Evolutionary conservation across 2,888 invertebrate genomes (phyloP), one percentile per base, ranked within the genome.

Genomic region (Lacanobia wlatinum): DNA sequence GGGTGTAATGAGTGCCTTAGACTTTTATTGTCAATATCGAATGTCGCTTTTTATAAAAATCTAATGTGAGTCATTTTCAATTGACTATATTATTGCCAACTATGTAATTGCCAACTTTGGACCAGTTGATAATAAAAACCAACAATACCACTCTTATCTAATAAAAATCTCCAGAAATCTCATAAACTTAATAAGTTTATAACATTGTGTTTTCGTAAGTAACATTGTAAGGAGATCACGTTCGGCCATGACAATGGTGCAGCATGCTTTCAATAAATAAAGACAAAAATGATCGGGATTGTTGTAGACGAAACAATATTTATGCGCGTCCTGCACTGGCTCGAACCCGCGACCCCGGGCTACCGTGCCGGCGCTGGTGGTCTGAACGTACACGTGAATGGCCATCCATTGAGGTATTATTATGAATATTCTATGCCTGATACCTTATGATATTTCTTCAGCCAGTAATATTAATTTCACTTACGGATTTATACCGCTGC

Each of bases 281-380:
- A 89, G 87, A 92, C 91, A 91, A 91, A 93, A 94, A 92, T 93
- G 91, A 92, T 90, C 91, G 86, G 92, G 87, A 92, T 92, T 93
- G 91, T 93, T 92, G 92, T 93, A 92, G 92, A 90, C 89, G 89
- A 90, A 86, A 87, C 89, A 88, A 91, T 93, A 94, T 95, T 94
- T 94, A 95, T 94, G 94, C 90, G 89, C 87, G 82, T 78, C 72
- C 76, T 82, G 82, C 86, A 70, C 80, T 82, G 90, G 87, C 87
- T 89, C 91, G 91, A 94, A 93, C 92, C 89, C 83, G 91, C 90
- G 94, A 94, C 94, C 94, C 86, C 91, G 88, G 87, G 94, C 95
- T 94, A 94, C 95, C 92, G 94, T 93, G 90, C 89, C 92, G 79
- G 91, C 85, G 85, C 84, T 87, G 94, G 94, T 94, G 94, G 94